These are phyloP conservation scores for Matsumurasca onukii DNA, from an alignment of 1,140 invertebrate genomes.

Conservation along the genomic window DNA sequence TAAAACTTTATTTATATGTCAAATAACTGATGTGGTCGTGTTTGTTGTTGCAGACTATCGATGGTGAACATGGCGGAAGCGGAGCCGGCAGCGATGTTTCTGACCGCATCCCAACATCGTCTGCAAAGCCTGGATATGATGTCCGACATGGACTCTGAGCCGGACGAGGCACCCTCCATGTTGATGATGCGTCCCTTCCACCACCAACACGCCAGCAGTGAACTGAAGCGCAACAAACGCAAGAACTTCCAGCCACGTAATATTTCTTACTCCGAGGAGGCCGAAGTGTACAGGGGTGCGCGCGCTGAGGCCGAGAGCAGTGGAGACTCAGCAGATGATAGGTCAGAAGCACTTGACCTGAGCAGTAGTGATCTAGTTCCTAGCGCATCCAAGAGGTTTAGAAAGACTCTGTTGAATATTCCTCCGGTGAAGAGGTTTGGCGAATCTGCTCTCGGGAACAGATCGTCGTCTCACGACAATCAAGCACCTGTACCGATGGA, in stretches of 20 bases:
- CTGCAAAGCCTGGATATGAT: conserved; percentile 34
- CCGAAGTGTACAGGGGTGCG: conserved; percentile 26
- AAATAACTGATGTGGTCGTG: too few species aligned
- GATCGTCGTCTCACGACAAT: conserved; percentile 29
- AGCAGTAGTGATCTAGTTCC: conserved; percentile 31
- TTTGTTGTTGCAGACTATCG: conserved; percentile 36
- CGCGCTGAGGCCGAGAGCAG: conserved; percentile 9
- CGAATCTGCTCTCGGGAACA: conserved; percentile 4
- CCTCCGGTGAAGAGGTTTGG: conserved; percentile 33
- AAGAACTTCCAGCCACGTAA: conserved; percentile 55
- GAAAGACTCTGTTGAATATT: conserved; percentile 29
- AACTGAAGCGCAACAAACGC: conserved; percentile 49
- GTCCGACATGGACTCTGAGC: conserved; percentile 41
- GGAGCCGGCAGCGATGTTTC: conserved; percentile 41
- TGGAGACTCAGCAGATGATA: conserved; percentile 24
- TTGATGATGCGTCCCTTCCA: conserved; percentile 31
- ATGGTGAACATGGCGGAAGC: conserved; percentile 45
- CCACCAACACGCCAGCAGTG: not conserved
- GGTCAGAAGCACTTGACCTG: conserved; percentile 29
- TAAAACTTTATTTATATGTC: too few species aligned
- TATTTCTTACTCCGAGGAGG: conserved; percentile 46
- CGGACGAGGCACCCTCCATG: conserved; percentile 31
- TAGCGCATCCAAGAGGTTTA: conserved; percentile 22
- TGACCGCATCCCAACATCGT: conserved; percentile 33
- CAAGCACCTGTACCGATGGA: conserved; percentile 40